Conservation (phyloP, 2,888 invertebrate species). For the Allolobophora icterica region DNA sequence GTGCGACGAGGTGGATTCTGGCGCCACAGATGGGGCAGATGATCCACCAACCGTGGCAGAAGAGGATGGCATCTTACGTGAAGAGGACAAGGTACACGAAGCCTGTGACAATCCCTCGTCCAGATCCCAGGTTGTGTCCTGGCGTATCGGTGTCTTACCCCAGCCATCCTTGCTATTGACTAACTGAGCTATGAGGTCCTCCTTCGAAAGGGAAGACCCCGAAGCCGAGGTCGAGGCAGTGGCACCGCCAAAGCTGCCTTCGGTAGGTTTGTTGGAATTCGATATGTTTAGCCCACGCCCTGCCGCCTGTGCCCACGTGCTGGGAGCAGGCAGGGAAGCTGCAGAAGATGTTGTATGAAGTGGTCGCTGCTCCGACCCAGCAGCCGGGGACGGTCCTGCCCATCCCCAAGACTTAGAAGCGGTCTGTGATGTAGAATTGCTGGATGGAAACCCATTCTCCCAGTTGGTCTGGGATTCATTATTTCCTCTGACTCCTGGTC, state of each 20-base stretch:
- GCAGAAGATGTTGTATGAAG: conserved; percentile 1
- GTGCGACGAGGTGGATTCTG: not conserved
- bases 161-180: conserved; percentile 62
- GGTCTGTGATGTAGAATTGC: not conserved
- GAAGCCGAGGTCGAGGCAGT: not conserved
- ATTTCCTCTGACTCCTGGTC: conserved; percentile 44
- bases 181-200: conserved; percentile 41
- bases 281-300: conserved; percentile 66
- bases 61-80: not conserved
- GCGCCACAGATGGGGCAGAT: not conserved
- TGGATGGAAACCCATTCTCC: conserved; percentile 45
- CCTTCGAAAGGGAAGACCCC: conserved; percentile 12
- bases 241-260: not conserved
- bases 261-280: conserved; percentile 26
- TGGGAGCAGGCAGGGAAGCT: conserved; percentile 62
- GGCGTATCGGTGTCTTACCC: conserved; percentile 61
- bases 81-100: not conserved
- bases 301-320: conserved; percentile 75
- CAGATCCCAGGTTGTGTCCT: conserved; percentile 59
- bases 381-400: conserved; percentile 13
- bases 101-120: conserved; percentile 27
- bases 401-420: conserved; percentile 37
- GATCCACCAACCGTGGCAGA: not conserved
- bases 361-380: conserved; percentile 11
- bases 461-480: conserved; percentile 48